phyloP scores from a whole-genome alignment of 2,888 invertebrate species.

The Allygus modestus region DNA sequence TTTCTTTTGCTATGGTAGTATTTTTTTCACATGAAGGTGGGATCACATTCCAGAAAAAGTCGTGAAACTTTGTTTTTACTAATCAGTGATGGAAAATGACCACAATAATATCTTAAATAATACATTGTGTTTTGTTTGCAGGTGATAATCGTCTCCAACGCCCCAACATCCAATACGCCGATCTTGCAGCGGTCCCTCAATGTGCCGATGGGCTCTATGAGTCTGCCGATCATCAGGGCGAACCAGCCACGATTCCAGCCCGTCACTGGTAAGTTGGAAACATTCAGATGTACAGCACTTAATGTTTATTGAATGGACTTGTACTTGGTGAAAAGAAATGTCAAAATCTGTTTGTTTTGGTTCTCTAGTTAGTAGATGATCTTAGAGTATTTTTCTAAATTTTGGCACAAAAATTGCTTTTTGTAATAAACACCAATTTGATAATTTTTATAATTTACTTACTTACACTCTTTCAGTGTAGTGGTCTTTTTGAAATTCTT shows the following conservation, averaged over 20 bases:
- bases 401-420: neutral
- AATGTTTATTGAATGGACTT: no score
- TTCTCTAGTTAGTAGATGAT: neutral
- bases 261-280: neutral
- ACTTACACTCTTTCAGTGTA: no score
- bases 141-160: slow-evolving; percentile 40
- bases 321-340: neutral
- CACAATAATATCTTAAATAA: no score
- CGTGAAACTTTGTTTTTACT: no score
- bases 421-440: no score
- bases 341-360: neutral
- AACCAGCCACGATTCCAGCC: slow-evolving; percentile 27
- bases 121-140: neutral
- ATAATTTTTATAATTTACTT: no score
- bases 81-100: no score
- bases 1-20: no score
- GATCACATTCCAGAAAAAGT: no score
- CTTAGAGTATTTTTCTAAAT: neutral
- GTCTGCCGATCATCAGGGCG: slow-evolving; percentile 3
- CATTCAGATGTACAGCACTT: no score
- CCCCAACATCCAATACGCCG: neutral
- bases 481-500: no score
- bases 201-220: neutral
- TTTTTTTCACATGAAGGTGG: no score
- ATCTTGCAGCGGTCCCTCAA: neutral